Conservation (phyloP, 23 tunicate species). For the Ciona savignyi region DNA sequence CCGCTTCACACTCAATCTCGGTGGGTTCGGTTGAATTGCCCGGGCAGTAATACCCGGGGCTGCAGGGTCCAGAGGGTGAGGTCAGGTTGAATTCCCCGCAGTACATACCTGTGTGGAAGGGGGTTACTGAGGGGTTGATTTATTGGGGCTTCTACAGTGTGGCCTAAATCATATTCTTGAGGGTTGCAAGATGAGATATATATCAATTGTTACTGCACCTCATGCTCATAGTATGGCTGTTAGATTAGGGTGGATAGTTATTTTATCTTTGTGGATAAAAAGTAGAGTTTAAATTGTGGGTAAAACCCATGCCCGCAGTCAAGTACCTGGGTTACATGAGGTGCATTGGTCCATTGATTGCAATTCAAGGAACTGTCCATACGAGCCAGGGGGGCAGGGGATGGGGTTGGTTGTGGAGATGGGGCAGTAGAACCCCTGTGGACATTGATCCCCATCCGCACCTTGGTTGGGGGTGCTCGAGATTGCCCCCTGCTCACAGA, state of each 20-base stretch:
- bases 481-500: slow-evolving; percentile 52
- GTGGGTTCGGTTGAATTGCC: slow-evolving; percentile 43
- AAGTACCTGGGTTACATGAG: slow-evolving; percentile 51
- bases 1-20: slow-evolving; percentile 55
- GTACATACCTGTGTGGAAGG: slow-evolving; percentile 50
- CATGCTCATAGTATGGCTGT: too few species aligned
- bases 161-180: too few species aligned
- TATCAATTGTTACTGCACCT: too few species aligned
- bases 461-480: slow-evolving; percentile 54
- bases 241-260: too few species aligned
- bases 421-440: slow-evolving; percentile 77
- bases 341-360: slow-evolving; percentile 44
- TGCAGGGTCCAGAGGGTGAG: slow-evolving; percentile 39
- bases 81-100: slow-evolving; percentile 57
- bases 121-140: too few species aligned
- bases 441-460: slow-evolving; percentile 55
- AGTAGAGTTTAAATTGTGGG: too few species aligned
- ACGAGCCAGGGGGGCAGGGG: slow-evolving; percentile 85
- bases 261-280: too few species aligned
- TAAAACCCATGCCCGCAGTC: background rate
- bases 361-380: background rate
- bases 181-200: too few species aligned
- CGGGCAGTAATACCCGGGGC: slow-evolving; percentile 75
- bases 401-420: slow-evolving; percentile 40
- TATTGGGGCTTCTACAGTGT: too few species aligned